Base-by-base conservation (phyloP, 2,113 vertebrate species). In the Cisticola juncidis region DNA sequence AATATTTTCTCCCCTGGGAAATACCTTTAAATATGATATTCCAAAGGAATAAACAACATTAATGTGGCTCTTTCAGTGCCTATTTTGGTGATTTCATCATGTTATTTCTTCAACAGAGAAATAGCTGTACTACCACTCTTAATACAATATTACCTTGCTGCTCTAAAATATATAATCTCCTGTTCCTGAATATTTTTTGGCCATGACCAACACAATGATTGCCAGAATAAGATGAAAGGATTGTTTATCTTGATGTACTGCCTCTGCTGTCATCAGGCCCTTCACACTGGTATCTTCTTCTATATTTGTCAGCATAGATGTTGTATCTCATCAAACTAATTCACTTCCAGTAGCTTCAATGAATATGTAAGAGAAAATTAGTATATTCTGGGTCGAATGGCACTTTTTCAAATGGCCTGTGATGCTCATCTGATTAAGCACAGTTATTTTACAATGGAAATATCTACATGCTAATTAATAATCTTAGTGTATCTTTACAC, bases 321-420 rank as follows among this genome's bases (percentile, higher is more conserved):
- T 26, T 80, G 10, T 61, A 69, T 42, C 42, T 94, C 76, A 38
- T 80, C 54, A 72, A 74, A 73, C 54, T 88, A 80, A 92, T 86
- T 61, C 62, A 54, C 26, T 86, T 70, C 62, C 12, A 62, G 28
- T 35, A 81, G 7, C 14, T 88, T 69, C 0, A 1, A 78, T 79
- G 33, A 91, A 83, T 86, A 81, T 45, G 18, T 57, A 66, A 61
- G 42, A 90, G 60, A 92, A 86, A 96, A 91, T 94, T 62, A 86
- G 51, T 91, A 22, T 51, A 74, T 88, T 74, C 78, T 11, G 1
- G 31, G 57, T 2, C 19, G 26, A 92, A 88, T 69, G 48, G 22
- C 58, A 61, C 40, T 28, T 94, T 84, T 86, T 94, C 35, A 81
- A 66, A 81, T 62, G 35, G 29, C 3, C 33, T 81, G 1, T 91